Evolutionary conservation across 2,797 vertebrate species (phyloP), one percentile per base, ranked within the genome.

Genomic region (Epinephelus coioides): DNA sequence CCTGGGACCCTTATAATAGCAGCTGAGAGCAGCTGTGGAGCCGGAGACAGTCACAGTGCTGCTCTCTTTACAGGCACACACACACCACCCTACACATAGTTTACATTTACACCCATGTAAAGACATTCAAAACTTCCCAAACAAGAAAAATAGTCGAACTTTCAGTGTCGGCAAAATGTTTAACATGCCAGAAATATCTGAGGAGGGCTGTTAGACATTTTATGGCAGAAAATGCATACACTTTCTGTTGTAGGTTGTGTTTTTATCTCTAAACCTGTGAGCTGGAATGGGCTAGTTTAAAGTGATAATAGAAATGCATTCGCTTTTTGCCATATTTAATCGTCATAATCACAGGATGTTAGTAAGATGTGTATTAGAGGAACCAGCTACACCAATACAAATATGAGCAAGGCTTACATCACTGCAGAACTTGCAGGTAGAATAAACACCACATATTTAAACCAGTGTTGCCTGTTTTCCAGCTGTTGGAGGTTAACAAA

Each of bases 21-120:
- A 53, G 30, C 71, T 23, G 55, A 82, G 43, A 90, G 71, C 90
- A 92, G 82, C 84, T 91, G 27, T 30, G 84, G 8, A 51, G 59
- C 44, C 44, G 66, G 12, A 21, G 21, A 18, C 44, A 18, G 70
- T 71, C 65, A 66, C 40, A 66, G 54, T 65, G 54, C n/a, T 51
- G 40, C 66, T 82, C 18, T 83, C 47, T 88, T 89, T 88, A 79
- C 40, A 78, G 54, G 15, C 65, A 15, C 23, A 21, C 17, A 25
- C 27, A 57, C 38, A 43, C 11, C 9, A 13, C 43, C 54, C 57
- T 27, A 14, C 47, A 77, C 83, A 82, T 30, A 77, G 19, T 82
- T 76, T n/a, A 2, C 44, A 15, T 10, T 25, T 12, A 62, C 43
- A 15, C 23, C 21, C 30, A 43, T 50, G 46, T 5, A 14, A 53